These are phyloP conservation scores for Dromiciops gliroides DNA, from an alignment of 2,113 vertebrate species.

Conservation along the genomic window DNA sequence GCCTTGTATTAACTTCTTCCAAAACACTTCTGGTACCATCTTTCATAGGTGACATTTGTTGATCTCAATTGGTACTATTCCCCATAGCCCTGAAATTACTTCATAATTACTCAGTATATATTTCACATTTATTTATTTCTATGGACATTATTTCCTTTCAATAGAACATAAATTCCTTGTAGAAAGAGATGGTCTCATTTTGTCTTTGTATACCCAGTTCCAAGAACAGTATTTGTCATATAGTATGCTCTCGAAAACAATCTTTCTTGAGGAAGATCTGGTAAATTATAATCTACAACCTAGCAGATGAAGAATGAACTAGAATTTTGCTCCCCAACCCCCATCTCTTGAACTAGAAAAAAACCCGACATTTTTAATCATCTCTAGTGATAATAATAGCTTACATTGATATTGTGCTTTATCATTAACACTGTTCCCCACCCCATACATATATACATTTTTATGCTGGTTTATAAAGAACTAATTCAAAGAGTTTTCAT, in stretches of 20 bases:
- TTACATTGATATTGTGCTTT: neutral
- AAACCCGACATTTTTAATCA: conserved; percentile 55
- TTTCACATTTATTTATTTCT: neutral
- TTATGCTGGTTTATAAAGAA: conserved; percentile 48
- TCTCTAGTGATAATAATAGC: neutral
- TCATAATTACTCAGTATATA: neutral
- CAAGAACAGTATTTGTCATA: no score
- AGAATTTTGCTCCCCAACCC: neutral
- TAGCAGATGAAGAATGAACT: neutral
- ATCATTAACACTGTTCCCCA: conserved; percentile 22
- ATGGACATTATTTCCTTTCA: neutral
- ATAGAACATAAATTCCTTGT: neutral
- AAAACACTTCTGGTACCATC: neutral
- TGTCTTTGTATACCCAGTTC: no score
- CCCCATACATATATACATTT: conserved; percentile 24
- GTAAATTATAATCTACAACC: neutral
- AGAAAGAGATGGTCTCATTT: neutral
- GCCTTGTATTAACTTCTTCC: neutral
- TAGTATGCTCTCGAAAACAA: no score
- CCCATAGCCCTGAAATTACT: neutral
- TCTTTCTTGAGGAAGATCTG: neutral
- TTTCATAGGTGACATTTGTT: neutral
- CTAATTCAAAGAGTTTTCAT: conserved; percentile 61
- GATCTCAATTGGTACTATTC: neutral
- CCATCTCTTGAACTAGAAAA: conserved; percentile 57